Evolutionary conservation across 2,113 vertebrate genomes (phyloP), one percentile per base, ranked within the genome.

Genomic region (Dicentrarchus labrax): DNA sequence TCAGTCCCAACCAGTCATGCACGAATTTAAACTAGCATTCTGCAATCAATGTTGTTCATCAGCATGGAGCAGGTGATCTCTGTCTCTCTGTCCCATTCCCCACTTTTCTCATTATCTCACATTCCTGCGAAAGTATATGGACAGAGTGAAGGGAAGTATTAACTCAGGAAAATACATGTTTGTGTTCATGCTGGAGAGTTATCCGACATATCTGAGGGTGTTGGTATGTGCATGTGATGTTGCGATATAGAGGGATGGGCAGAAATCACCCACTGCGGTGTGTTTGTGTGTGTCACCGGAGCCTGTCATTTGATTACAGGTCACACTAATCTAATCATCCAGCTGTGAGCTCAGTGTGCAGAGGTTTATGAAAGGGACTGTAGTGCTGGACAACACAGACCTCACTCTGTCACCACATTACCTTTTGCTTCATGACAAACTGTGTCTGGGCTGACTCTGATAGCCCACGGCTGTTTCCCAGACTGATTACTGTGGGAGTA

Each of bases 221-320:
- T 50, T 51, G 72, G 70, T 87, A 77, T 86, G 78, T 60, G 66
- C 80, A 80, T 86, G 85, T 80, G 78, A 84, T 86, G 65, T 30
- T 85, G 50, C 72, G 72, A 67, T 78, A 48, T 4, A n/a, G 65
- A 83, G 78, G 21, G 70, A 70, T 15, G 64, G 19, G 65, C 36
- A 54, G 22, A 76, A 71, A 72, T 78, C 61, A 56, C 71, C 76
- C 53, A 30, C 53, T 76, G 74, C 38, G 7, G 39, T 60, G 76
- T 76, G 54, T 85, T 6, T 89, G 66, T 82, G 67, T 82, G 79
- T 82, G 84, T 91, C 88, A 90, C 82, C 38, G 72, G 86, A 92
- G 87, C 77, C 76, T 88, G 86, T 94, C 86, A 94, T 93, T 93
- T 4, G 73, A 91, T 94, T 93, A 91, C 88, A 91, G 91, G 89